These are phyloP conservation scores for Sciurus vulgaris DNA, from an alignment of 2,797 vertebrate genomes.

Conservation along the genomic window DNA sequence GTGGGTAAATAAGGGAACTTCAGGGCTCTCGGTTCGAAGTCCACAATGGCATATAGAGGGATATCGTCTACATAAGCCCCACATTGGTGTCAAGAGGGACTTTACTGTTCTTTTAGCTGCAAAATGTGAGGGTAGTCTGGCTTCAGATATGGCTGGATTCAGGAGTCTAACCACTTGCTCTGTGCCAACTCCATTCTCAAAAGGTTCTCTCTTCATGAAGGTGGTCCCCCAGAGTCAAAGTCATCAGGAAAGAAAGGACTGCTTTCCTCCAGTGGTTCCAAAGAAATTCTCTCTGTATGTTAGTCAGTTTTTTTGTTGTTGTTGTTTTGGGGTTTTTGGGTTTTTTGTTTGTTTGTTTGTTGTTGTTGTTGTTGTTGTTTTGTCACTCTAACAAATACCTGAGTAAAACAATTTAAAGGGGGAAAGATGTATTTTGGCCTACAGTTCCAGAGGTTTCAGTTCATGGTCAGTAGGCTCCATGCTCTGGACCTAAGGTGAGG, in stretches of 20 bases:
- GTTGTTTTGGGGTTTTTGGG: too few species aligned
- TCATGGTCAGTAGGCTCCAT: too few species aligned
- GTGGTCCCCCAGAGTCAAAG: not conserved
- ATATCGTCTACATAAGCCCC: not conserved
- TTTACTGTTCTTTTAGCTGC: not conserved
- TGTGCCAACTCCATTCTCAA: not conserved
- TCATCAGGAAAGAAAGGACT: not conserved
- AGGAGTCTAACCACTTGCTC: not conserved
- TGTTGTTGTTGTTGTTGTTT: too few species aligned
- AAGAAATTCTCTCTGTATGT: not conserved
- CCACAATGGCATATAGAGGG: not conserved
- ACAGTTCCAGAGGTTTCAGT: too few species aligned
- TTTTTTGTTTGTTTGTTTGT: too few species aligned
- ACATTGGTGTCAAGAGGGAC: too few species aligned
- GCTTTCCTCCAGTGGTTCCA: not conserved
- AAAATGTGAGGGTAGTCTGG: rapidly evolving
- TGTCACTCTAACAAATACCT: not conserved
- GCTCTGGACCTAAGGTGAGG: too few species aligned
- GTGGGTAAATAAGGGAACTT: not conserved
- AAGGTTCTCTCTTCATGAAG: not conserved
- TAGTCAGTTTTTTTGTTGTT: too few species aligned
- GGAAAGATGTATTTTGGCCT: too few species aligned
- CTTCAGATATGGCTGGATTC: not conserved
- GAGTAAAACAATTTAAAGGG: not conserved
- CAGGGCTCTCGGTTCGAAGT: not conserved